Evolutionary conservation across 64 coral and sea anemone genomes (phyloP).

Genomic region (Pocillopora verrucosa): DNA sequence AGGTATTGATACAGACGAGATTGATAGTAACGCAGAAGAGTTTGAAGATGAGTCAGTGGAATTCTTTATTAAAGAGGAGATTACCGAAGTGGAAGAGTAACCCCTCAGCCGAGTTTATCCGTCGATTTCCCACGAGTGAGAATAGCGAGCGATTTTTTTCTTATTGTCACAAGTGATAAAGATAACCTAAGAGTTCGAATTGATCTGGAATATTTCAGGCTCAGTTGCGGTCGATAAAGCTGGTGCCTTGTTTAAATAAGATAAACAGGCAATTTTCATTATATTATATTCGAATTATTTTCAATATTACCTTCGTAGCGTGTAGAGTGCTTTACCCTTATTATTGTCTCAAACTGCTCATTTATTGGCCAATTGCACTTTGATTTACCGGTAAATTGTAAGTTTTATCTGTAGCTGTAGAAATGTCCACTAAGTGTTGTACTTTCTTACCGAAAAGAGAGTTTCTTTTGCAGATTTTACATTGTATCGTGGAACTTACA

Average conservation of each 20-base stretch:
- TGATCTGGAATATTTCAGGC: slow-evolving; percentile 14
- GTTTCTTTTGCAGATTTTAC: slow-evolving; percentile 25
- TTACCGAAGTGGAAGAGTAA: slow-evolving; percentile 86
- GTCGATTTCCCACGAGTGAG: slow-evolving; percentile 57
- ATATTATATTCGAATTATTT: neutral
- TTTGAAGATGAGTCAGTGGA: slow-evolving; percentile 96
- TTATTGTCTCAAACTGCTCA: neutral
- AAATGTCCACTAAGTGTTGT: slow-evolving; percentile 9
- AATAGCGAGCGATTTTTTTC: neutral
- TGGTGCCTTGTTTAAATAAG: neutral
- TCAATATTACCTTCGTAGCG: neutral
- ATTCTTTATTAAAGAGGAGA: slow-evolving; percentile 99
- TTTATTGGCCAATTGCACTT: neutral
- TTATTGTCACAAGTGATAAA: slow-evolving; percentile 5
- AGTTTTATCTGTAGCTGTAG: slow-evolving; percentile 1
- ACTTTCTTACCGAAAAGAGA: neutral
- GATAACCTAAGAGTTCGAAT: neutral
- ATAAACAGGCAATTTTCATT: neutral
- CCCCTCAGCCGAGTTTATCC: neutral
- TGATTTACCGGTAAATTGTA: neutral
- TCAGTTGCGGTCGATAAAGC: neutral
- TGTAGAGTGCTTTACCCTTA: neutral
- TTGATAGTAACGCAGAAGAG: slow-evolving; percentile 87
- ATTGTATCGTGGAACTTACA: slow-evolving; percentile 3
- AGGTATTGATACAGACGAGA: slow-evolving; percentile 90